Percentiles rank a stretch among this genome's conserved stretches.
phyloP scores from a whole-genome alignment of 1,140 invertebrate species.

The Sesamia nonagrioides region DNA sequence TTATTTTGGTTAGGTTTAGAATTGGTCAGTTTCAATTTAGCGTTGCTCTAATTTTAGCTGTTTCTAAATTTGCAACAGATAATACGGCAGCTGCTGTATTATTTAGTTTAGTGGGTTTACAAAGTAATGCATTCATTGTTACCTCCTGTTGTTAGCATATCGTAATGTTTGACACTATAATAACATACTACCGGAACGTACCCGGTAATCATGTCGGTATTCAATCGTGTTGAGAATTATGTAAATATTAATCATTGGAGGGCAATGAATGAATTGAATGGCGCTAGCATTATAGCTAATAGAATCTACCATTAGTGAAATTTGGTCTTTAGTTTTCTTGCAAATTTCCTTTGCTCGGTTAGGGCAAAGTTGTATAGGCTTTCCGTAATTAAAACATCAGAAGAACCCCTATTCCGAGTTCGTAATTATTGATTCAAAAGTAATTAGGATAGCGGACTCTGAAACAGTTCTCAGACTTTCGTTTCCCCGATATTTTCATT shows the following conservation, averaged over 20 bases:
- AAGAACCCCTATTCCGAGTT: background rate
- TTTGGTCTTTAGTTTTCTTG: background rate
- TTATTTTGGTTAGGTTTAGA: constrained; percentile 16
- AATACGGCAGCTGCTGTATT: too few relatives aligned
- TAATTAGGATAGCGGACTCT: background rate
- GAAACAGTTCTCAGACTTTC: background rate
- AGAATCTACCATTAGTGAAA: background rate
- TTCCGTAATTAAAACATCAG: background rate
- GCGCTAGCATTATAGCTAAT: background rate
- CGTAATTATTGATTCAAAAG: too few relatives aligned
- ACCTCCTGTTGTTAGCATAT: background rate
- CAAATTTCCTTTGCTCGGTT: background rate
- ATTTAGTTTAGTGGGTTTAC: background rate
- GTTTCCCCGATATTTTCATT: too few relatives aligned
- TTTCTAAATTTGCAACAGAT: background rate
- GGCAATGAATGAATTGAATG: background rate
- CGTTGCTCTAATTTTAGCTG: background rate
- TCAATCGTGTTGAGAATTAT: background rate
- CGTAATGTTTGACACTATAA: background rate
- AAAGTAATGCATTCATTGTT: background rate
- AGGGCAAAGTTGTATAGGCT: background rate
- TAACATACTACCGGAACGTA: background rate
- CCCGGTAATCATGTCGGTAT: background rate
- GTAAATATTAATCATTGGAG: background rate
- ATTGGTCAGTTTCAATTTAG: background rate